Evolutionary conservation across 2,113 vertebrate species (phyloP).

Genomic region (Columba janthina): DNA sequence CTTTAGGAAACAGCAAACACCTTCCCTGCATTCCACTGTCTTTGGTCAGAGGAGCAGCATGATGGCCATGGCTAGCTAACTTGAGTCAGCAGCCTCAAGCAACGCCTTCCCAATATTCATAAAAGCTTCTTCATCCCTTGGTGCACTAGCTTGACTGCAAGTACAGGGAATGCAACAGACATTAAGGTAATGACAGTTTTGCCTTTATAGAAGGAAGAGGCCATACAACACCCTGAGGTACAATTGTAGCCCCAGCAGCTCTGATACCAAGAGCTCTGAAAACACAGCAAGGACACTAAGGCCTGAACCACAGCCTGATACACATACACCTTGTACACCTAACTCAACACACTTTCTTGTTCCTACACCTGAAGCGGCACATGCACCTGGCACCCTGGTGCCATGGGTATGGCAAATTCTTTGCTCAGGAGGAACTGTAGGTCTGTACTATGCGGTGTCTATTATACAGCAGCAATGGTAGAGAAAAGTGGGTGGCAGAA

Average conservation of each 20-base stretch:
- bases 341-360: neutral
- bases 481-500: neutral
- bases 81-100: neutral
- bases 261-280: neutral
- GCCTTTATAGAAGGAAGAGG: rapidly evolving
- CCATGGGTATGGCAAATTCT: neutral
- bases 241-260: neutral
- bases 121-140: neutral
- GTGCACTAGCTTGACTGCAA: neutral
- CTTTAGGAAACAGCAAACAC: neutral
- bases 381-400: neutral
- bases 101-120: neutral
- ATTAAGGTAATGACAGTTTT: neutral
- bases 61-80: neutral
- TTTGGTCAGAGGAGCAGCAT: neutral
- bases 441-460: neutral
- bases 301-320: neutral
- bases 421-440: neutral
- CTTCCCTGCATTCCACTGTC: neutral
- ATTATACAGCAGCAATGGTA: neutral
- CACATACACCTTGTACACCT: rapidly evolving
- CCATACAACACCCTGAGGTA: neutral
- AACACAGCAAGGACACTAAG: neutral
- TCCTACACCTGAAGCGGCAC: neutral
- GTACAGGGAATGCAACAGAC: neutral